A percentile compares a stretch with the other conserved stretches of the same genome.
These are phyloP conservation scores for Beris morrisii DNA, from an alignment of 2,888 invertebrate species.

Conservation along the genomic window DNA sequence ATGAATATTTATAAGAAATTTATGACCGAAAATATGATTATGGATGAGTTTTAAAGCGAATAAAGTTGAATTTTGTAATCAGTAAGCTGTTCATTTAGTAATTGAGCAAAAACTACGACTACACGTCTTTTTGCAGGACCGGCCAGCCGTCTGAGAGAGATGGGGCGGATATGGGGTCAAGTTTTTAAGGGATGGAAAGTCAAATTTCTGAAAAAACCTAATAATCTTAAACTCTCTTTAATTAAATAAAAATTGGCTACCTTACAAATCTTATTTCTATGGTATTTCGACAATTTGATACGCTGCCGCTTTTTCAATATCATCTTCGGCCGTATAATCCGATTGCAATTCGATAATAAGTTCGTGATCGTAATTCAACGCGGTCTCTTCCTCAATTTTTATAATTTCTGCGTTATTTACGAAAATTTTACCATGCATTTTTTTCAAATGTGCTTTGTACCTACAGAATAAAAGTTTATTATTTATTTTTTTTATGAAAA, in stretches of 20 bases:
- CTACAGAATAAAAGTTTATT: slow-evolving; percentile 9
- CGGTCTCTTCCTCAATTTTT: slow-evolving; percentile 3
- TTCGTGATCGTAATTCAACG: background rate
- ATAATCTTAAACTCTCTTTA: too few species aligned
- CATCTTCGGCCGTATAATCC: too few species aligned
- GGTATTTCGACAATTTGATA: background rate
- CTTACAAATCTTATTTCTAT: background rate
- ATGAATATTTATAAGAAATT: slow-evolving; percentile 93
- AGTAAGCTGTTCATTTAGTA: too few species aligned
- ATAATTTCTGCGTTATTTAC: slow-evolving; percentile 16
- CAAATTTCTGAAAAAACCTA: too few species aligned
- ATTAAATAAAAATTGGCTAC: too few species aligned
- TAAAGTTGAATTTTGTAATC: too few species aligned
- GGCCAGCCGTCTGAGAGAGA: too few species aligned
- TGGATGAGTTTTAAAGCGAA: slow-evolving; percentile 49
- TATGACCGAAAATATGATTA: slow-evolving; percentile 52
- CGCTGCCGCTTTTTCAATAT: too few species aligned
- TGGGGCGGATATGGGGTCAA: too few species aligned
- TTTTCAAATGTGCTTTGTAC: slow-evolving; percentile 31
- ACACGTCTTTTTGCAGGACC: too few species aligned
- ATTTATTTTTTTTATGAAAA: background rate
- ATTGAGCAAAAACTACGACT: too few species aligned
- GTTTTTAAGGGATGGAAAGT: too few species aligned
- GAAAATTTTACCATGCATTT: slow-evolving; percentile 28
- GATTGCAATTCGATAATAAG: slow-evolving; percentile 10